phyloP scores from a whole-genome alignment of 1,140 invertebrate species.

The Halesus radiatus region DNA sequence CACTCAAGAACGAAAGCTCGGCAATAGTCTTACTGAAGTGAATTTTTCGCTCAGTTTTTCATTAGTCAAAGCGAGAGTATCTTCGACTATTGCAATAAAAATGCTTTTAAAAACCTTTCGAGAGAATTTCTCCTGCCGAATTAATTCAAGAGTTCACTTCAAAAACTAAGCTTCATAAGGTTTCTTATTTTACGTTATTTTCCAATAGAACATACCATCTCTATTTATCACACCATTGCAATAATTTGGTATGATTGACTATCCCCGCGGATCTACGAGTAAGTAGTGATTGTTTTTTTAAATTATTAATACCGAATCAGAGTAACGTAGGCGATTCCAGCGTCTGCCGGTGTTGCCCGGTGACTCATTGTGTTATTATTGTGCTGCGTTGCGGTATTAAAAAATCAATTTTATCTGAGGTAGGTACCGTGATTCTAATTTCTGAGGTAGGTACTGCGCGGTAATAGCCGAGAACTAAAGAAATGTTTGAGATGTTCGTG shows the following conservation, averaged over 20 bases:
- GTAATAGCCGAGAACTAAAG: not conserved
- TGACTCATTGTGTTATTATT: constrained; percentile 40
- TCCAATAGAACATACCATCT: not conserved
- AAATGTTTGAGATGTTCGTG: not conserved
- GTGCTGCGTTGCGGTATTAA: constrained; percentile 8
- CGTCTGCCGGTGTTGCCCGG: constrained; percentile 22
- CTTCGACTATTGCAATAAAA: too few relatives aligned
- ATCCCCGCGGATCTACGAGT: constrained; percentile 23
- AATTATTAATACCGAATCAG: too few relatives aligned
- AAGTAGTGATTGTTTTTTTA: constrained; percentile 18
- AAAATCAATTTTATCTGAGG: not conserved
- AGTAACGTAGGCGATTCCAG: constrained; percentile 23
- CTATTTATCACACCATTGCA: not conserved
- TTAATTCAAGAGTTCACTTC: too few relatives aligned
- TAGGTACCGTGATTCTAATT: not conserved
- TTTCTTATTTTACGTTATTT: not conserved
- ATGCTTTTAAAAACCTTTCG: too few relatives aligned
- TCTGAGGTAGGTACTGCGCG: not conserved
- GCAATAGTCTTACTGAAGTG: too few relatives aligned
- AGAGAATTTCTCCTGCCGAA: too few relatives aligned
- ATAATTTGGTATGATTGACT: constrained; percentile 33
- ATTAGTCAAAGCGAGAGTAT: too few relatives aligned
- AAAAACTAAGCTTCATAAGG: not conserved
- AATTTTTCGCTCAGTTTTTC: too few relatives aligned
- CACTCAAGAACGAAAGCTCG: too few relatives aligned